Evolutionary conservation across 2,797 vertebrate species (phyloP).

Genomic region (Anolis apletophallus): DNA sequence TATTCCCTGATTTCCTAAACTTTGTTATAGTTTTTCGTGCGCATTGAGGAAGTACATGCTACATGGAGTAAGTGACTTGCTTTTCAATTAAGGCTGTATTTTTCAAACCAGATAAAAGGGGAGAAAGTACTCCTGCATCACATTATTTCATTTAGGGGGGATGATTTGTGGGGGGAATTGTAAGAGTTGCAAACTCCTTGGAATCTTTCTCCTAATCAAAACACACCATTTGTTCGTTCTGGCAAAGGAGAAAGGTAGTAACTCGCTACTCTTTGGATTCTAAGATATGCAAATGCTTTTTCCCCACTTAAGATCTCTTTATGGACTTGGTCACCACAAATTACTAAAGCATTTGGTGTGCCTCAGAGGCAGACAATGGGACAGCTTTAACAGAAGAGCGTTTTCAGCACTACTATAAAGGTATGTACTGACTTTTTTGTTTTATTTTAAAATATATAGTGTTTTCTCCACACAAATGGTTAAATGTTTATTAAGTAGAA

Average conservation of each 20-base stretch:
- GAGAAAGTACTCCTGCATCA: not conserved
- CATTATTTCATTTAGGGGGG: slow-evolving; percentile 47
- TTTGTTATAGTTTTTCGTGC: slow-evolving; percentile 4
- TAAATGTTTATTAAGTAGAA: slow-evolving; percentile 4
- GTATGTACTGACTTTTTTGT: slow-evolving; percentile 59
- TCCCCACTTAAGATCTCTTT: slow-evolving; percentile 74
- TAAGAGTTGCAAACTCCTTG: slow-evolving; percentile 59
- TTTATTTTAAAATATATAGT: slow-evolving; percentile 57
- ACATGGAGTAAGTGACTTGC: not conserved
- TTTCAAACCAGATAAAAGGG: not conserved
- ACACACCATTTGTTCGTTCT: slow-evolving; percentile 54
- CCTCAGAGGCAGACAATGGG: slow-evolving; percentile 72
- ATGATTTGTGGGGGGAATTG: slow-evolving; percentile 61
- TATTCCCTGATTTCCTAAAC: not conserved
- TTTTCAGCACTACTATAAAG: slow-evolving; percentile 51
- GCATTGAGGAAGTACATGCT: not conserved
- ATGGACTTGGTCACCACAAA: slow-evolving; percentile 77
- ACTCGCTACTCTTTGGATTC: slow-evolving; percentile 67
- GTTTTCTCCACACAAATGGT: not conserved
- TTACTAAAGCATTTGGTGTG: slow-evolving; percentile 75
- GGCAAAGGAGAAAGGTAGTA: slow-evolving; percentile 57
- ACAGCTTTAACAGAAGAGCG: slow-evolving; percentile 68
- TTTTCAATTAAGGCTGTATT: slow-evolving; percentile 30
- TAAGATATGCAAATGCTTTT: slow-evolving; percentile 80
- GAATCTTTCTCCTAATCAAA: slow-evolving; percentile 55